Conservation (phyloP, 1,140 invertebrate genomes). For the Saccostrea glomerata region DNA sequence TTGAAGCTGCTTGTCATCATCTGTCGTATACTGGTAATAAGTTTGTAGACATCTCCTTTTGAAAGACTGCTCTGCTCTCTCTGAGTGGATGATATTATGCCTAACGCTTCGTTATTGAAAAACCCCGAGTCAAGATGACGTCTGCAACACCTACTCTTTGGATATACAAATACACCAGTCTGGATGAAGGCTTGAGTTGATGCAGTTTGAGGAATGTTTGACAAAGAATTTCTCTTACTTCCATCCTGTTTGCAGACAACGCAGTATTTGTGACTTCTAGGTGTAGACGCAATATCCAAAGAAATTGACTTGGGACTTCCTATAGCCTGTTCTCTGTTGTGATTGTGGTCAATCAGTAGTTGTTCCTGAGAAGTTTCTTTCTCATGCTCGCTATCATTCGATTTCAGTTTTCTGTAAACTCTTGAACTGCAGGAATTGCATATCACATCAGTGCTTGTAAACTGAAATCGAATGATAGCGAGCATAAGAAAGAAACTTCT, state of each 20-base stretch:
- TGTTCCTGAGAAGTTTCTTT: too few relatives aligned
- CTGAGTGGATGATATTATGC: background rate
- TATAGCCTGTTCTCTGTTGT: background rate
- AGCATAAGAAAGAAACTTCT: background rate
- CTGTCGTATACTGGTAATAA: background rate
- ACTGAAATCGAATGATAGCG: background rate
- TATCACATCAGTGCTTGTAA: background rate
- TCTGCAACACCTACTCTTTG: background rate
- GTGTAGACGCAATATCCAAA: background rate
- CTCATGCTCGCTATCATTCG: background rate
- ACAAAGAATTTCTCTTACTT: background rate
- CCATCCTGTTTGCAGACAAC: background rate
- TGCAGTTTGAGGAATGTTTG: background rate
- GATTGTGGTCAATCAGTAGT: background rate
- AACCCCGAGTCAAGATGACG: background rate
- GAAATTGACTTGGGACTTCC: conserved; percentile 1
- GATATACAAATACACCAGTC: background rate
- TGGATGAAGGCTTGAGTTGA: background rate
- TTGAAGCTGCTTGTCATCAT: background rate
- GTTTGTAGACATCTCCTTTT: background rate
- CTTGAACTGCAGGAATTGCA: background rate
- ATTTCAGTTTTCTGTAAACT: background rate
- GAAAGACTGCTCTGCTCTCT: background rate
- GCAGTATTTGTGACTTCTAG: background rate
- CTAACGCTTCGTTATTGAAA: background rate